These are phyloP conservation scores for Microtus montanus DNA, from an alignment of 2,113 vertebrate species.

Conservation along the genomic window DNA sequence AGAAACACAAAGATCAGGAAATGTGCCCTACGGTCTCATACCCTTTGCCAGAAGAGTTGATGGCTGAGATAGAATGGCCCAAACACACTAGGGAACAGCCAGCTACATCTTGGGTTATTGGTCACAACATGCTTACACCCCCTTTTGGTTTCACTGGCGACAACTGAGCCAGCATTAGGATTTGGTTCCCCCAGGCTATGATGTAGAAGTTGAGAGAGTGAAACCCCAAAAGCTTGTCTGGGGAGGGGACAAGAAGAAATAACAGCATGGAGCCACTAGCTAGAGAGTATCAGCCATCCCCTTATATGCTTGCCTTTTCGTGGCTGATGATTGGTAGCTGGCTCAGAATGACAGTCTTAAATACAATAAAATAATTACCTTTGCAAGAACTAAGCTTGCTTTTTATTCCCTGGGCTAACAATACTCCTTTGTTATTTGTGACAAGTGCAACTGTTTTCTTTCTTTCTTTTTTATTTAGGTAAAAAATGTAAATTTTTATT, in stretches of 20 bases:
- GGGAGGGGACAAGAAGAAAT: background rate
- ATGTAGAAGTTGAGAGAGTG: background rate
- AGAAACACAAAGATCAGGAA: background rate
- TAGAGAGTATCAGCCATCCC: background rate
- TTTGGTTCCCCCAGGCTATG: constrained; percentile 5
- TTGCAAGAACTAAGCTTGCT: constrained; percentile 6
- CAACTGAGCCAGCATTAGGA: background rate
- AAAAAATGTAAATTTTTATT: background rate
- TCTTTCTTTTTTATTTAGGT: background rate
- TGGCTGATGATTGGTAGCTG: background rate
- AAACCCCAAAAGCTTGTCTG: background rate
- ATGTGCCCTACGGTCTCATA: background rate
- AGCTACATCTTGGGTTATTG: background rate
- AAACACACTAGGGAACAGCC: background rate
- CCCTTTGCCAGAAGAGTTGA: background rate
- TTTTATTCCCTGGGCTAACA: constrained; percentile 14
- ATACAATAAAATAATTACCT: constrained; percentile 51
- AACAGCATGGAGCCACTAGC: background rate
- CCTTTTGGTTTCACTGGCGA: background rate
- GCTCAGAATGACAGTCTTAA: constrained; percentile 3
- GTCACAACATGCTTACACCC: background rate
- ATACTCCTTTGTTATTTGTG: background rate
- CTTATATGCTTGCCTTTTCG: constrained; percentile 19
- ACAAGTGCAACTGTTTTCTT: background rate
- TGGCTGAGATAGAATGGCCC: background rate